A percentile compares a stretch with the other conserved stretches of the same genome.
phyloP scores from a whole-genome alignment of 2,888 invertebrate genomes.

The Endomychus coccineus region DNA sequence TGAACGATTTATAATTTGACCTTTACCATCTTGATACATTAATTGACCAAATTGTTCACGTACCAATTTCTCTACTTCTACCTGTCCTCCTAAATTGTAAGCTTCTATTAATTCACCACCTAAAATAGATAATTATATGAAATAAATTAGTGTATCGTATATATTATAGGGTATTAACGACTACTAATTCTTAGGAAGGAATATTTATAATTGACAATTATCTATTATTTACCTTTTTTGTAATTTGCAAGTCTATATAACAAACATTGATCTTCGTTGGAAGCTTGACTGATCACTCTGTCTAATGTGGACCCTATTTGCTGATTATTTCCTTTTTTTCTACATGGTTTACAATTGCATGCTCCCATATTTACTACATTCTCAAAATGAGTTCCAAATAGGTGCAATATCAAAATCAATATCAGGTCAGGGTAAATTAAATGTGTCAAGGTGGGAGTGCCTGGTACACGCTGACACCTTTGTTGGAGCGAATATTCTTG shows the following conservation, averaged over 20 bases:
- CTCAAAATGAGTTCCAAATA: constrained; percentile 44
- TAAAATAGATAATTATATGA: too few relatives aligned
- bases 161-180: too few relatives aligned
- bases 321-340: constrained; percentile 41
- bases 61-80: constrained; percentile 76
- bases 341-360: constrained; percentile 34
- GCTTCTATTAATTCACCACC: constrained; percentile 85
- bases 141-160: too few relatives aligned
- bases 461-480: too few relatives aligned
- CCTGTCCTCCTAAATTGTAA: constrained; percentile 75
- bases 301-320: constrained; percentile 76
- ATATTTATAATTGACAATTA: too few relatives aligned
- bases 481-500: too few relatives aligned
- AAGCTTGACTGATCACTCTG: constrained; percentile 81
- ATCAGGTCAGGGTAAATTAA: constrained; percentile 23
- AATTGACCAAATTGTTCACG: constrained; percentile 79
- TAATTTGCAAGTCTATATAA: constrained; percentile 84
- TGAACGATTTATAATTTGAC: constrained; percentile 76
- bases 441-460: constrained; percentile 30
- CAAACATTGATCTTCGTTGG: constrained; percentile 78
- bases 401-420: constrained; percentile 29
- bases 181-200: too few relatives aligned
- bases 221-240: constrained; percentile 73
- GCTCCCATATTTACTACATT: constrained; percentile 22
- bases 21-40: constrained; percentile 81